Evolutionary conservation across 2,113 vertebrate genomes (phyloP).

Genomic region (Coryphaenoides rupestris): DNA sequence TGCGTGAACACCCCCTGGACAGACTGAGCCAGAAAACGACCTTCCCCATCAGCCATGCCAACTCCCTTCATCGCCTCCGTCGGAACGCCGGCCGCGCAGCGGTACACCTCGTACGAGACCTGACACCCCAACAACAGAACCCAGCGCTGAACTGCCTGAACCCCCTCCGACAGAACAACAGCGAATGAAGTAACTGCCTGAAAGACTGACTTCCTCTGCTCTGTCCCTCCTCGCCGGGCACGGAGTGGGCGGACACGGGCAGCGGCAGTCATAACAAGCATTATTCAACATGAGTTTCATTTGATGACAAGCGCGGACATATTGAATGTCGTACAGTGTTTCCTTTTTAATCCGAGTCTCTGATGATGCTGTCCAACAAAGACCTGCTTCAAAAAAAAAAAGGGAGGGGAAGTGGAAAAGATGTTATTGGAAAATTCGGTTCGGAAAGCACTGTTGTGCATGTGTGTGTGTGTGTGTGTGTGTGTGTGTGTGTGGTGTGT

Average conservation of each 20-base stretch:
- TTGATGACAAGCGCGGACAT: slow-evolving; percentile 56
- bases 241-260: slow-evolving; percentile 52
- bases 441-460: slow-evolving; percentile 23
- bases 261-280: slow-evolving; percentile 60
- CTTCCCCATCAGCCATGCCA: no score
- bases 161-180: no score
- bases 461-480: no score
- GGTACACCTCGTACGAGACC: no score
- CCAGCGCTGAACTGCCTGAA: no score
- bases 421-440: slow-evolving; percentile 28
- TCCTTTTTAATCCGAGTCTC: slow-evolving; percentile 40
- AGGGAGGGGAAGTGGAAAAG: slow-evolving; percentile 29
- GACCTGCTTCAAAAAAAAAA: slow-evolving; percentile 23
- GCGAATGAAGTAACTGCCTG: slow-evolving; percentile 44
- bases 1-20: no score
- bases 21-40: no score
- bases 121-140: no score
- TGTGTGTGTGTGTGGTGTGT: no score
- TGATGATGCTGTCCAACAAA: slow-evolving; percentile 43
- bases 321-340: slow-evolving; percentile 52
- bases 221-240: slow-evolving; percentile 41
- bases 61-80: no score
- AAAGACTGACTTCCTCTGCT: slow-evolving; percentile 53
- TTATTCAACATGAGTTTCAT: slow-evolving; percentile 59
- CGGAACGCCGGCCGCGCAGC: no score